Percentiles rank a stretch among this genome's conserved stretches.
phyloP scores from a whole-genome alignment of 1,140 invertebrate genomes.

The Adelges cooleyi region DNA sequence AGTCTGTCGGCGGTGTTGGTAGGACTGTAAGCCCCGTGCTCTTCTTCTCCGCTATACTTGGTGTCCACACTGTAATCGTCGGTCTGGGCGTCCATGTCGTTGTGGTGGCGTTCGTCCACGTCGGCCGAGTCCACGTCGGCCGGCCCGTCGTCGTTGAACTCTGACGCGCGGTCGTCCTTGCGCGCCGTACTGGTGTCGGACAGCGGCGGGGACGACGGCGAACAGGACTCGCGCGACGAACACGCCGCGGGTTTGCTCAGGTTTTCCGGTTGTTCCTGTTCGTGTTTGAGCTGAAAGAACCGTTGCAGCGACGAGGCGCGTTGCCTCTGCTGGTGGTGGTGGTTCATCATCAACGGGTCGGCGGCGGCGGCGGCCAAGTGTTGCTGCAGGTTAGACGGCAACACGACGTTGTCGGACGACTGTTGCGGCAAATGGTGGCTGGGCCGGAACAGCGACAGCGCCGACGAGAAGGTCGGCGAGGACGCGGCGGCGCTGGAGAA shows the following conservation, averaged over 20 bases:
- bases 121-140: conserved; percentile 37
- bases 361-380: too few species aligned
- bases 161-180: too few species aligned
- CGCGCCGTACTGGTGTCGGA: conserved; percentile 42
- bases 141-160: too few species aligned
- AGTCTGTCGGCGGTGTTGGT: conserved; percentile 47
- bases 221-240: conserved; percentile 29
- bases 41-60: conserved; percentile 47
- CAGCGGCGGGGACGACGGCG: conserved; percentile 36
- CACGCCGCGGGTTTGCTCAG: conserved; percentile 50
- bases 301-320: conserved; percentile 39
- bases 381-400: conserved; percentile 33
- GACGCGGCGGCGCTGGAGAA: background rate
- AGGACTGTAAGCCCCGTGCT: conserved; percentile 48
- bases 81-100: background rate
- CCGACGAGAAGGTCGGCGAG: conserved; percentile 39
- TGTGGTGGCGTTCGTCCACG: conserved; percentile 42
- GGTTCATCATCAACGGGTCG: too few species aligned
- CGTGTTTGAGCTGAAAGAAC: conserved; percentile 53
- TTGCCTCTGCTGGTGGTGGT: too few species aligned
- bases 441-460: conserved; percentile 34
- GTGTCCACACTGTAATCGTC: conserved; percentile 67
- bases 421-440: conserved; percentile 42
- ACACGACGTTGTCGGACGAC: conserved; percentile 32
- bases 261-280: conserved; percentile 68